Base-by-base conservation (phyloP, 2,797 vertebrate genomes). In the Sandelia bainsii region DNA sequence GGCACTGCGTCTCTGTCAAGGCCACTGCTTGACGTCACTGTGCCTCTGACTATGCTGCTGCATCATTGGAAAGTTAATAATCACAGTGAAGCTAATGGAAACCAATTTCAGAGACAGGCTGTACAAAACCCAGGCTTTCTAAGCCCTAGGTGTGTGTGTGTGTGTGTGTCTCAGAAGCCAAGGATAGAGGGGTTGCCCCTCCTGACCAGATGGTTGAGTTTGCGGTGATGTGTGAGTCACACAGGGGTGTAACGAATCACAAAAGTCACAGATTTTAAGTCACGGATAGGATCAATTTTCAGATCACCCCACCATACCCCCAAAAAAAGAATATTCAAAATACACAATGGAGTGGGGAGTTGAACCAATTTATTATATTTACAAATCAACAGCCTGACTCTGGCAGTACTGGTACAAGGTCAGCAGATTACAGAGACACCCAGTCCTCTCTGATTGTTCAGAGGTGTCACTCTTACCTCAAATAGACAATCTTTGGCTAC, bases 61-160 rank as follows among this genome's bases (percentile, higher is more conserved):
- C 84, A 86, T 90, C 87, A 85, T 72, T 85, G 83, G 83, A 87
- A 85, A 81, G 83, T 92, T 86, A 79, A 85, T 87, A 84, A 91
- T 83, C 78, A 60, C 70, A 73, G 71, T 56, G 56, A 37, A 84
- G 69, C 78, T 88, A 84, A 89, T 90, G 88, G 88, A 90, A 87
- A 83, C 68, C 45, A 62, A 87, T 84, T 87, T 83, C 62, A 87
- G 72, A 84, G 75, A 64, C 52, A 44, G 44, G 62, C 81, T 87
- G 78, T 65, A 82, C 70, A 75, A 81, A 87, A 77, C 58, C 42
- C 57, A 52, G 79, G 63, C 69, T 81, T 66, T 75, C 62, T 66
- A 68, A 77, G 70, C 70, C 59, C 20, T 29, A 2, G 42, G 46
- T 16, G 12, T 8, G 12, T 70, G 17, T 73, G 6, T 25, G 12